Conservation (phyloP, 2,888 invertebrate genomes). For the Gymnocheta viridis region DNA sequence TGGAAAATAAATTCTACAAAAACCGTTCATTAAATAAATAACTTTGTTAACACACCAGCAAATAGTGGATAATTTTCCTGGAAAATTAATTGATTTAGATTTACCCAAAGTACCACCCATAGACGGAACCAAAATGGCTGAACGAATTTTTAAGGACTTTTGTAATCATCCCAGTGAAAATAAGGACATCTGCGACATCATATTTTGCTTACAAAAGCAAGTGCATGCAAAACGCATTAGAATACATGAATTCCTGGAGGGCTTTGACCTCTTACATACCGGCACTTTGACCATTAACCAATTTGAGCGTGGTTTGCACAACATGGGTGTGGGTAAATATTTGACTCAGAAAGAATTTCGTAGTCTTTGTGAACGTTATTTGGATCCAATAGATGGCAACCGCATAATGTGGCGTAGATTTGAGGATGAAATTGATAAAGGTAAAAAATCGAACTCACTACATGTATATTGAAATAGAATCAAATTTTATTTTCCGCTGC, state of each 20-base stretch:
- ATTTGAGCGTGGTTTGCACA: conserved; percentile 87
- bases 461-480: background rate
- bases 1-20: background rate
- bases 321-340: conserved; percentile 85
- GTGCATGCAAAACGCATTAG: conserved; percentile 86
- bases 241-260: conserved; percentile 87
- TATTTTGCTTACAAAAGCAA: conserved; percentile 85
- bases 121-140: conserved; percentile 73
- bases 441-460: conserved; percentile 78
- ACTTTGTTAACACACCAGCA: conserved; percentile 78
- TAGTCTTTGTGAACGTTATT: conserved; percentile 86
- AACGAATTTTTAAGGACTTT: conserved; percentile 65
- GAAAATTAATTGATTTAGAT: conserved; percentile 86
- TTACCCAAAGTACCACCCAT: conserved; percentile 85
- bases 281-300: conserved; percentile 88
- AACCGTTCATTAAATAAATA: background rate
- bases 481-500: conserved; percentile 16
- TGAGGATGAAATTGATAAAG: conserved; percentile 90
- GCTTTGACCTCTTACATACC: conserved; percentile 86
- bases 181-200: conserved; percentile 75
- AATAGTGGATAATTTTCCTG: conserved; percentile 84
- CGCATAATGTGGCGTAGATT: conserved; percentile 90
- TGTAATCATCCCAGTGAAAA: conserved; percentile 74
- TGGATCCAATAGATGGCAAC: conserved; percentile 87
- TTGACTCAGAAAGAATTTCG: conserved; percentile 86